Base-by-base conservation (phyloP, 2,113 vertebrate species). In the Lepus europaeus region DNA sequence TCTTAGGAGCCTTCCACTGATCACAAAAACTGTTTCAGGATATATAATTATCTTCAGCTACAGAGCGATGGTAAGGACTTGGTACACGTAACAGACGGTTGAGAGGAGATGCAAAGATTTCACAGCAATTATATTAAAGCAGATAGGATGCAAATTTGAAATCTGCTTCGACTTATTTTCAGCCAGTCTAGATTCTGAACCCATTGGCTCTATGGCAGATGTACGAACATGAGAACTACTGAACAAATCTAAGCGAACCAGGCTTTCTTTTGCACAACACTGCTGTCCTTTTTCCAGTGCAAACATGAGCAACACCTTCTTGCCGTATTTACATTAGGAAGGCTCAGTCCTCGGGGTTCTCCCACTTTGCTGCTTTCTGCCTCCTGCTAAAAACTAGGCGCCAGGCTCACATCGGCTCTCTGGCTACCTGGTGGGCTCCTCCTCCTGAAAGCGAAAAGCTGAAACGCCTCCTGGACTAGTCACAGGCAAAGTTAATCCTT, bases 401-500 rank as follows among this genome's bases (percentile, higher is more conserved):
- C 3, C 77, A 20, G 87, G 79, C 79, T 83, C 74, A 64, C 0
- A 0, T 36, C 33, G 9, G 90, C 8, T 13, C 88, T 93, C 73
- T 82, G 49, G 45, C 49, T 94, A 59, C 81, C 27, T 16, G 73
- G 49, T 31, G 64, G 49, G 36, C 69, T 66, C 23, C 93, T 22
- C 87, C 70, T 56, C 56, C 72, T 96, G 88, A 94, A 96, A 96
- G 22, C 69, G 36, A 36, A 89, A 95, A 87, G 93, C 81, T 56
- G 68, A 97, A 93, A 81, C n/a, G 66, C 95, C 87, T 96, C 89
- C 91, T 0, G 56, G 64, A 73, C 93, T 76, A 96, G 96, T 94
- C 93, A 85, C 89, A 87, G 96, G 96, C 93, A 97, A 97, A 97
- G 93, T 94, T 97, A 98, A 96, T 90, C 91, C 84, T 97, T 97